Conservation (phyloP, 2,888 invertebrate species). For the Desoria tigrina region DNA sequence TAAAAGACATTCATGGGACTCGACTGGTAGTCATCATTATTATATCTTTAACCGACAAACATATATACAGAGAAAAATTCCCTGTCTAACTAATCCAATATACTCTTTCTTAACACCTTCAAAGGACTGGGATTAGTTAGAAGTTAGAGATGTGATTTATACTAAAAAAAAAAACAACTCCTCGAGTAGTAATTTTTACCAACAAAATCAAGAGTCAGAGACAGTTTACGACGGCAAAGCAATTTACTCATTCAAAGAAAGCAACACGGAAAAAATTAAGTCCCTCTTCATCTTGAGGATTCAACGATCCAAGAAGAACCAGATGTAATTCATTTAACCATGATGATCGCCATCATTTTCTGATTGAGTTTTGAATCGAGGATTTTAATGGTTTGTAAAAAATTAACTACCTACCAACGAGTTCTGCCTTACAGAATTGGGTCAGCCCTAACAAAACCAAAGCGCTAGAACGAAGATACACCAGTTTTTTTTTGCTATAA, state of each 20-base stretch:
- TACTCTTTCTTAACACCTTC: too few species aligned
- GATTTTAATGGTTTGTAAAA: neutral
- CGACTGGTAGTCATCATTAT: too few species aligned
- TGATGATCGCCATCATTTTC: neutral
- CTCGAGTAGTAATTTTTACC: too few species aligned
- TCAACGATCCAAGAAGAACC: neutral
- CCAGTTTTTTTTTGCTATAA: too few species aligned
- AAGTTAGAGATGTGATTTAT: neutral
- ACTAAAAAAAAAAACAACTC: neutral
- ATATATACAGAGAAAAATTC: too few species aligned
- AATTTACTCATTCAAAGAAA: neutral
- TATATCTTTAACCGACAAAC: too few species aligned
- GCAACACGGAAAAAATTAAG: conserved; percentile 1
- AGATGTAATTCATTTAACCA: conserved; percentile 7
- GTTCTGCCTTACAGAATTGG: neutral
- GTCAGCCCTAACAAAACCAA: conserved; percentile 1
- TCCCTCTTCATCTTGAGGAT: conserved; percentile 2
- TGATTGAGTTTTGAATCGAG: conserved; percentile 7
- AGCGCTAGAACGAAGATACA: too few species aligned
- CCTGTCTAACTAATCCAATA: too few species aligned
- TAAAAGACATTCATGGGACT: too few species aligned
- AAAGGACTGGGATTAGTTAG: too few species aligned
- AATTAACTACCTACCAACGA: neutral
- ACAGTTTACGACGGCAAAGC: too few species aligned
- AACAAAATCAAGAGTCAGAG: neutral